Percentiles rank a stretch among this genome's conserved stretches.
phyloP scores from a whole-genome alignment of 2,888 invertebrate species.

The Lagria hirta region DNA sequence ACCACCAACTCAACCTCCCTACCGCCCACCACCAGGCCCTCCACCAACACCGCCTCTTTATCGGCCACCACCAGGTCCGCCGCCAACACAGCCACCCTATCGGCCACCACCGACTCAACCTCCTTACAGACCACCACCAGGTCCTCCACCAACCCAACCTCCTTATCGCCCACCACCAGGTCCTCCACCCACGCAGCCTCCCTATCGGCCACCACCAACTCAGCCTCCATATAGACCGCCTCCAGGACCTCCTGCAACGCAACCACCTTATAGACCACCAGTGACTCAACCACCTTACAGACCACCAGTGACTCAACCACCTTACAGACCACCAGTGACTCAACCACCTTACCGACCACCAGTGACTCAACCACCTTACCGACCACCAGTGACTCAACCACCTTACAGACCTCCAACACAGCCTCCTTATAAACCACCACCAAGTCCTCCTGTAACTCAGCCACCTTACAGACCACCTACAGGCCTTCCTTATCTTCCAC shows the following conservation, averaged over 20 bases:
- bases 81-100: conserved; percentile 27
- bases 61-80: conserved; percentile 23
- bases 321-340: conserved; percentile 22
- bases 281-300: conserved; percentile 18
- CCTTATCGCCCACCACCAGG: conserved; percentile 21
- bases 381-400: conserved; percentile 27
- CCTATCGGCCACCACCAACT: conserved; percentile 28
- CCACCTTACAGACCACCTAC: conserved; percentile 35
- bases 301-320: conserved; percentile 23
- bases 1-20: conserved; percentile 24
- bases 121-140: conserved; percentile 23
- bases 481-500: conserved; percentile 11
- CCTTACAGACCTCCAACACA: conserved; percentile 29
- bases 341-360: conserved; percentile 20
- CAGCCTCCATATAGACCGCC: conserved; percentile 22
- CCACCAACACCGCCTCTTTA: conserved; percentile 36
- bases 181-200: conserved; percentile 27
- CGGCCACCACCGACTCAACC: conserved; percentile 17
- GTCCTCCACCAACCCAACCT: conserved; percentile 18
- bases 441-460: conserved; percentile 5
- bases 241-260: too few species aligned
- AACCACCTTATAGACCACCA: conserved; percentile 27
- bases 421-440: conserved; percentile 21
- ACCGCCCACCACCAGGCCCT: conserved; percentile 18
- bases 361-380: too few species aligned